Evolutionary conservation across 2,888 invertebrate genomes (phyloP).

Genomic region (Biston betularia): DNA sequence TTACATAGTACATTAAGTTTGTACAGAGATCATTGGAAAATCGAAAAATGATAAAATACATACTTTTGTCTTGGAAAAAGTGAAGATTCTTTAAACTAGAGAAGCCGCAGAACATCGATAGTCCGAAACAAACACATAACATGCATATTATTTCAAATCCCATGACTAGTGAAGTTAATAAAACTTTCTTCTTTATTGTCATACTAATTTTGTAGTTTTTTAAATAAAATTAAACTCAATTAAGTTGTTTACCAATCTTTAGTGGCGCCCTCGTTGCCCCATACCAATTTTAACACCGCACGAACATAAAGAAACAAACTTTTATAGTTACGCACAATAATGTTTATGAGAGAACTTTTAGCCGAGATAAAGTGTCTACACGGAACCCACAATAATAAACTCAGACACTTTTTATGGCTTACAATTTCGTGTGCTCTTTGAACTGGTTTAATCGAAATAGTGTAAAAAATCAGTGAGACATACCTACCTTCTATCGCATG

Average conservation of each 20-base stretch:
- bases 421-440: slow-evolving; percentile 78
- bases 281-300: slow-evolving; percentile 32
- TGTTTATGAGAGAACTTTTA: slow-evolving; percentile 40
- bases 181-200: slow-evolving; percentile 22
- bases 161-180: background rate
- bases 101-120: no score
- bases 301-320: slow-evolving; percentile 28
- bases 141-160: background rate
- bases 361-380: slow-evolving; percentile 41
- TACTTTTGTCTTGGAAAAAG: no score
- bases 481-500: slow-evolving; percentile 68
- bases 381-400: slow-evolving; percentile 50
- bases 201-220: slow-evolving; percentile 17
- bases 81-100: no score
- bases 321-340: slow-evolving; percentile 34
- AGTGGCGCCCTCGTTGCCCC: slow-evolving; percentile 18
- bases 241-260: slow-evolving; percentile 30
- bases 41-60: no score
- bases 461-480: slow-evolving; percentile 65
- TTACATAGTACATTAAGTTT: no score
- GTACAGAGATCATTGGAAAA: no score
- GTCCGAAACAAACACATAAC: background rate
- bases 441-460: slow-evolving; percentile 75
- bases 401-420: slow-evolving; percentile 60
- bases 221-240: slow-evolving; percentile 21